Evolutionary conservation across 2,797 vertebrate genomes (phyloP).

Genomic region (Kryptopterus vitreolus): DNA sequence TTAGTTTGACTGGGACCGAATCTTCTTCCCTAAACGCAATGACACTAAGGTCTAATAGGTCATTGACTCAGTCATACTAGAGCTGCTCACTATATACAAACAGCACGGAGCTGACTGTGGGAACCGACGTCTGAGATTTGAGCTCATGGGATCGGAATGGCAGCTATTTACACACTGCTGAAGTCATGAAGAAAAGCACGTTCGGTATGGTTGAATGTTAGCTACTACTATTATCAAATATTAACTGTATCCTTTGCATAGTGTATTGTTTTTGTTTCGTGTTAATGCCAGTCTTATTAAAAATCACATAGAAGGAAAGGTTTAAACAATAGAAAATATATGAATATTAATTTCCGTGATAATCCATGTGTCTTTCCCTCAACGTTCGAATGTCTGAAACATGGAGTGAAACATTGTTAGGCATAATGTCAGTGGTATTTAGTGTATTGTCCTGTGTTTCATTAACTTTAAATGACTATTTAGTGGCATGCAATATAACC

Average conservation of each 20-base stretch:
- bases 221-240: neutral
- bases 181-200: slow-evolving; percentile 15
- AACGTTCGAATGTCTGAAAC: neutral
- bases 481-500: neutral
- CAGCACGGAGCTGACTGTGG: slow-evolving; percentile 30
- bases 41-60: slow-evolving; percentile 37
- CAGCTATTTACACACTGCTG: slow-evolving; percentile 5
- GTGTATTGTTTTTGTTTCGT: neutral
- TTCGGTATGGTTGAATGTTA: slow-evolving; percentile 4
- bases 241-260: neutral
- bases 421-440: neutral
- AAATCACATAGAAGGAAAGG: neutral
- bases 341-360: neutral
- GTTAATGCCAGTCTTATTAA: neutral
- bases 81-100: slow-evolving; percentile 39
- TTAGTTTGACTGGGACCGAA: slow-evolving; percentile 10
- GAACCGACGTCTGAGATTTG: slow-evolving; percentile 20
- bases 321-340: too few species aligned
- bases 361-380: too few species aligned
- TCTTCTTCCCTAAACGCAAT: slow-evolving; percentile 19
- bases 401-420: neutral
- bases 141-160: slow-evolving; percentile 11
- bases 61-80: slow-evolving; percentile 29
- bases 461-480: slow-evolving; percentile 3
- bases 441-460: neutral